Conservation (phyloP, 2,888 invertebrate genomes). For the Tipula confusa region DNA sequence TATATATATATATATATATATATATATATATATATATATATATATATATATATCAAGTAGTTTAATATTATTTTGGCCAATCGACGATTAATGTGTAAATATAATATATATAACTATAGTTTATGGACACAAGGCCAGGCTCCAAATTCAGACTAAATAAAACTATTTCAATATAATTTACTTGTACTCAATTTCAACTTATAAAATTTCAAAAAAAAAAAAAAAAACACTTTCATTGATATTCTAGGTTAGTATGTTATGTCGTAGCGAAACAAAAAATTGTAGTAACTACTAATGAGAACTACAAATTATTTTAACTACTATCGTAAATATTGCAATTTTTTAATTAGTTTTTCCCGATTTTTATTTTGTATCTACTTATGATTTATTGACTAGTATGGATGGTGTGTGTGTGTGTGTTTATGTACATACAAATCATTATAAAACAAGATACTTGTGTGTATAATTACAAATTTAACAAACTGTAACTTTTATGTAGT, state of each 20-base stretch:
- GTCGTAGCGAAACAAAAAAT: neutral
- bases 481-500: neutral
- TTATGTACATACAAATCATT: too few species aligned
- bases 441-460: neutral
- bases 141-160: neutral
- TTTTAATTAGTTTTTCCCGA: neutral
- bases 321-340: neutral
- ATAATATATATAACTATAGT: neutral
- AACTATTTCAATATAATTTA: slow-evolving; percentile 20
- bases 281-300: neutral
- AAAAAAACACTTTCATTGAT: slow-evolving; percentile 1
- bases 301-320: neutral
- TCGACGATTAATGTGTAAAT: neutral
- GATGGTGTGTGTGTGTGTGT: neutral
- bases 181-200: neutral
- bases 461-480: neutral
- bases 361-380: neutral
- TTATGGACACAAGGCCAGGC: neutral
- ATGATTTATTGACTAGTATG: neutral
- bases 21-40: too few species aligned
- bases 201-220: neutral
- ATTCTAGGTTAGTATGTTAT: slow-evolving; percentile 6
- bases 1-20: too few species aligned
- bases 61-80: neutral
- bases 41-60: neutral